Base-by-base conservation (phyloP, 1,140 invertebrate species). In the Brachionus rotundiformis region DNA sequence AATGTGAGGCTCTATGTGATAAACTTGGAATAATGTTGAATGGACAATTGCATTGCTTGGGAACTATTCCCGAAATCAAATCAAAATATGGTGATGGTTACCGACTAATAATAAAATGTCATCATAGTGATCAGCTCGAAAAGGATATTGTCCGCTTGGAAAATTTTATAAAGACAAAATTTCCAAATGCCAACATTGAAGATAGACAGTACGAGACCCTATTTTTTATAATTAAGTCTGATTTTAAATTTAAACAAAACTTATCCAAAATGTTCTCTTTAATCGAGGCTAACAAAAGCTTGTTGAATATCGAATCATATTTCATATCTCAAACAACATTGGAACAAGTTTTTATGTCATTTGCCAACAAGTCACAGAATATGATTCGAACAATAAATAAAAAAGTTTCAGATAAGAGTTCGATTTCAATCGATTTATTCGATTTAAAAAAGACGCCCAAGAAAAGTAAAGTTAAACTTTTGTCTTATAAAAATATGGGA, bases 41-140 rank as follows among this genome's bases (percentile, higher is more conserved):
- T 41, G 76, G 76, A 59, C 76, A 63, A 79, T 88, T 90, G 82
- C 85, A 88, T 47, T 90, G 90, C 83, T 83, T 90, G 19, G 90
- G 89, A 11, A 89, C 87, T 81, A 86, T 87, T 23, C 88, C 89
- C 59, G 89, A 87, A 80, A 85, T 88, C 23, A 88, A 88, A 83
- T 86, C 85, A 82, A 86, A 86, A 80, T 89, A 86, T 84, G 88
- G 88, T 10, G 87, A 89, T 76, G 89, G 88, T 11, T 90, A 89
- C 13, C 19, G 76, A 8, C 25, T 79, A 3, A 23, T 79, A 0
- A 54, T 79, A 10, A 79, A 79, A 79, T 59, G 47, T 23, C 31
- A 79, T 41, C 76, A 79, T n/a, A 79, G 47, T 54, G 76, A 73
- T 44, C 68, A 73, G 2, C 29, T 73, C 2, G 68, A 73, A 23